Conservation (phyloP, 2,888 invertebrate species). For the Lumbricus terrestris region DNA sequence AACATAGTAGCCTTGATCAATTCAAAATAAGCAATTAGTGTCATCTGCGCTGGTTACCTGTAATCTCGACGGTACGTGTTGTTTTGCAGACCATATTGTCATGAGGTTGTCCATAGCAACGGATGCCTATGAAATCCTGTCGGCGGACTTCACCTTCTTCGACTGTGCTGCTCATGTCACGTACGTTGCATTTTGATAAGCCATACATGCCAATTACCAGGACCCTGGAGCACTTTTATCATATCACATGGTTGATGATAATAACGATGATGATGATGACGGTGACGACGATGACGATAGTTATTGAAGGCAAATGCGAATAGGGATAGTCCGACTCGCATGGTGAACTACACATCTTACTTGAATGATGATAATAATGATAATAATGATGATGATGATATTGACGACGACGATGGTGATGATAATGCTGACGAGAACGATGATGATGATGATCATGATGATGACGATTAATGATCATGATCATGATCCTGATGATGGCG, state of each 20-base stretch:
- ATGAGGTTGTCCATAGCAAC: constrained; percentile 89
- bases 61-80: too few species aligned
- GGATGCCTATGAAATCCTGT: constrained; percentile 87
- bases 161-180: constrained; percentile 95
- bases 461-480: background rate
- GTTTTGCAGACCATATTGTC: constrained; percentile 82
- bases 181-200: constrained; percentile 42
- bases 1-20: background rate
- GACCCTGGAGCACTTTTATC: background rate
- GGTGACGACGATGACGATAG: background rate
- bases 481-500: background rate
- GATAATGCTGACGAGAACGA: background rate
- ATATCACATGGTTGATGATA: background rate
- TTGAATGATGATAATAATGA: background rate
- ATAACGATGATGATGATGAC: background rate
- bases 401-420: background rate
- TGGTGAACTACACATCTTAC: background rate
- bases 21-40: background rate
- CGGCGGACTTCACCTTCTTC: constrained; percentile 96
- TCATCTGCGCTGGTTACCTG: background rate
- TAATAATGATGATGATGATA: background rate
- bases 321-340: background rate
- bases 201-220: background rate
- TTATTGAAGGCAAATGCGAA: background rate
- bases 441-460: constrained; percentile 20